Percentiles rank a stretch among this genome's conserved stretches.
Conservation (phyloP, 2,113 vertebrate species). For the Leptobrachium leishanense region DNA sequence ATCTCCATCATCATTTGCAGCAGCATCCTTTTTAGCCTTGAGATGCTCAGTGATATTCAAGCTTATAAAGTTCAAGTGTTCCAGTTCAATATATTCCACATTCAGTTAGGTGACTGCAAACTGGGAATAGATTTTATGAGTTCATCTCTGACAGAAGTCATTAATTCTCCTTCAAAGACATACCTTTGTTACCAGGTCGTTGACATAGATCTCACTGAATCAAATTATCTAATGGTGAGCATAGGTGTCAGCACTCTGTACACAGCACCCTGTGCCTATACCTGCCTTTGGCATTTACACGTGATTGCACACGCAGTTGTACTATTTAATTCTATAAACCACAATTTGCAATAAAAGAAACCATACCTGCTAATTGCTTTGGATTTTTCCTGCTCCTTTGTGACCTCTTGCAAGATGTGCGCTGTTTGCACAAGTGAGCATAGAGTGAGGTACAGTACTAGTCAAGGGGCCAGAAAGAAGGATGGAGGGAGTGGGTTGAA, state of each 20-base stretch:
- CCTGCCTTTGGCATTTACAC: too few species aligned
- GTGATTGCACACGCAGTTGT: too few species aligned
- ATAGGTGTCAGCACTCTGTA: too few species aligned
- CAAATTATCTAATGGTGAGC: too few species aligned
- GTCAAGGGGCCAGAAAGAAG: conserved; percentile 1
- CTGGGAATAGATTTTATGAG: too few species aligned
- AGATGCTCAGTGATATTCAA: background rate
- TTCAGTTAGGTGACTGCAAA: background rate
- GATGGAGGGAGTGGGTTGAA: conserved; percentile 7
- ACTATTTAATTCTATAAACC: background rate
- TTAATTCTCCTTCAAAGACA: too few species aligned
- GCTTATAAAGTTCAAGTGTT: background rate
- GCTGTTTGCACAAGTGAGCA: conserved; percentile 15
- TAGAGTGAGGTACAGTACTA: conserved; percentile 29
- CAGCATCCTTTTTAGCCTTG: background rate
- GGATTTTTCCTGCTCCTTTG: background rate
- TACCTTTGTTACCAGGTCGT: too few species aligned
- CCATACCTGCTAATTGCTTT: conserved; percentile 22
- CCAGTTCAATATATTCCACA: background rate
- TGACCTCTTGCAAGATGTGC: conserved; percentile 22
- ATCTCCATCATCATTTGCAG: too few species aligned
- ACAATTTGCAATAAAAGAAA: background rate
- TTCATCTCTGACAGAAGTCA: too few species aligned
- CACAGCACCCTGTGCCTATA: too few species aligned
- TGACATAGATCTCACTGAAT: too few species aligned